Evolutionary conservation across 2,797 vertebrate genomes (phyloP).

Genomic region (Diplodus sargus): DNA sequence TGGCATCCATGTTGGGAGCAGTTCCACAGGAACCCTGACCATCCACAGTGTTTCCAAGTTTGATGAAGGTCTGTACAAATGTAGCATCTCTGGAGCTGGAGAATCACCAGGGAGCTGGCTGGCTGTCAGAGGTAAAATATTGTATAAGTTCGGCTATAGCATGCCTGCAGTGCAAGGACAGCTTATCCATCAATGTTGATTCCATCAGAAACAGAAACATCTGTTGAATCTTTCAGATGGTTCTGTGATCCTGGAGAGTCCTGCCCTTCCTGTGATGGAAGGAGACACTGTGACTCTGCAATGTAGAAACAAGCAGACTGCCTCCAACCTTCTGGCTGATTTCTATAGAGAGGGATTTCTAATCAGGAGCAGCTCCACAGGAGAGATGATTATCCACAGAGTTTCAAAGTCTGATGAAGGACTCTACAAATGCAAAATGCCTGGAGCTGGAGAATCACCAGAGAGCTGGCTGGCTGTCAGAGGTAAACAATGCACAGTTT

Average conservation of each 20-base stretch:
- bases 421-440: constrained; percentile 13
- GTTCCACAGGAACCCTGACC: neutral
- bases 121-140: neutral
- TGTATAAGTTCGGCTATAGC: no score
- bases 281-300: neutral
- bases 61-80: constrained; percentile 32
- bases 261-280: rapidly evolving
- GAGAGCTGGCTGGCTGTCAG: constrained; percentile 10
- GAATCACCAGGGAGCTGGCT: constrained; percentile 2
- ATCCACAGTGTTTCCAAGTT: neutral
- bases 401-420: constrained; percentile 11
- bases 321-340: neutral
- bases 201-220: no score
- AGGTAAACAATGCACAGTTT: constrained; percentile 14
- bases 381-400: neutral
- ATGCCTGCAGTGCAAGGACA: no score
- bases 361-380: rapidly evolving
- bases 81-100: neutral
- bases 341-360: neutral
- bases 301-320: neutral
- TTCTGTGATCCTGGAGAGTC: constrained; percentile 43
- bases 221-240: neutral
- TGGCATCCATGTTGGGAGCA: rapidly evolving
- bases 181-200: rapidly evolving
- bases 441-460: neutral